A percentile compares a stretch with the other conserved stretches of the same genome.
Evolutionary conservation across 2,113 vertebrate species (phyloP).

Genomic region (Trinectes maculatus): DNA sequence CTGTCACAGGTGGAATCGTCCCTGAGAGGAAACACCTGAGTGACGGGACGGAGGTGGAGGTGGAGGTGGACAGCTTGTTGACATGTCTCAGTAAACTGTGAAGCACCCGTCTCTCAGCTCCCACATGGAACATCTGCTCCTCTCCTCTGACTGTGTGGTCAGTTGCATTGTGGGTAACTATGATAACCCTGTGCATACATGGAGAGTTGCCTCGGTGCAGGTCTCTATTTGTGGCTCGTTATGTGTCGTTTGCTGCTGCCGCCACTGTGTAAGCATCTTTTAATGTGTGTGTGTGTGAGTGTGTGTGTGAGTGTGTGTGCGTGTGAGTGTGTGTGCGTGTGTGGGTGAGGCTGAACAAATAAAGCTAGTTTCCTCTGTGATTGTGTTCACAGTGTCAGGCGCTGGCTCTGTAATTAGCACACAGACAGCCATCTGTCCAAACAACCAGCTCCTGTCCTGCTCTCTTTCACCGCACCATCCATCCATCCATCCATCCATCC

Average conservation of each 20-base stretch:
- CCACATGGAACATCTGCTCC: background rate
- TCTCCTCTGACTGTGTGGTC: background rate
- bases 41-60: too few species aligned
- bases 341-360: conserved; percentile 76
- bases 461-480: conserved; percentile 67
- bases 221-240: conserved; percentile 18
- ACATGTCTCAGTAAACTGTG: background rate
- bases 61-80: background rate
- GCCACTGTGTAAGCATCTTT: too few species aligned
- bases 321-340: conserved; percentile 9
- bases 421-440: conserved; percentile 83
- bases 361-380: conserved; percentile 75
- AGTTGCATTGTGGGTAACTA: conserved; percentile 24
- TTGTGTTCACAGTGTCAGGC: conserved; percentile 79
- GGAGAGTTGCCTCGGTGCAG: conserved; percentile 12
- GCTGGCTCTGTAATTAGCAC: conserved; percentile 79
- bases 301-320: background rate
- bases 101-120: background rate
- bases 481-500: conserved; percentile 62
- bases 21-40: background rate
- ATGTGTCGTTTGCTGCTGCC: too few species aligned
- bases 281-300: background rate
- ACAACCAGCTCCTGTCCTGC: conserved; percentile 68
- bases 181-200: conserved; percentile 34
- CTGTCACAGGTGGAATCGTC: too few species aligned